Evolutionary conservation across 2,888 invertebrate genomes (phyloP).

Genomic region (Mythimna albipuncta): DNA sequence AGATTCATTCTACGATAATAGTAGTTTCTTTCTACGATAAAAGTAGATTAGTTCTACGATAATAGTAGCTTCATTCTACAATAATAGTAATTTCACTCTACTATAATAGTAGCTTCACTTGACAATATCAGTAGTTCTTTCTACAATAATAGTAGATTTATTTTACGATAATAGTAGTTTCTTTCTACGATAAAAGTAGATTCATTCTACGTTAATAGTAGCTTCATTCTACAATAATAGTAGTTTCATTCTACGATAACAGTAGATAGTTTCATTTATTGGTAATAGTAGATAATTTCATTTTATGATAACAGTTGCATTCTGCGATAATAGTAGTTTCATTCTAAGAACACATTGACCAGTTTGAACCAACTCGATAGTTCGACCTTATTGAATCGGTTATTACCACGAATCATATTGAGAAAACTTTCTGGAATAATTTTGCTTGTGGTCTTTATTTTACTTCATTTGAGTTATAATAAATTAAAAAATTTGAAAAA

Average conservation of each 20-base stretch:
- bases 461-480: background rate
- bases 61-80: background rate
- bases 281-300: background rate
- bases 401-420: background rate
- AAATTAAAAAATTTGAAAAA: background rate
- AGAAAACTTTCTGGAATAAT: constrained; percentile 13
- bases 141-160: background rate
- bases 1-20: no score
- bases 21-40: no score
- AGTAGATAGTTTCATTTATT: no score
- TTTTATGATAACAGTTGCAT: background rate
- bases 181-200: background rate
- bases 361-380: background rate
- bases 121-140: background rate
- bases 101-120: background rate
- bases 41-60: no score
- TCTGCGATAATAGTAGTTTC: background rate
- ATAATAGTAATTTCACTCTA: background rate
- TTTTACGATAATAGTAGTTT: background rate
- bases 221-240: no score
- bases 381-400: background rate
- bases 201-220: no score
- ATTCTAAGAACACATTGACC: background rate
- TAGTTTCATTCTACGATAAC: background rate
- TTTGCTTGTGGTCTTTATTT: constrained; percentile 18